Base-by-base conservation (phyloP, 2,888 invertebrate species). In the Rhopalosiphum nymphaeae region DNA sequence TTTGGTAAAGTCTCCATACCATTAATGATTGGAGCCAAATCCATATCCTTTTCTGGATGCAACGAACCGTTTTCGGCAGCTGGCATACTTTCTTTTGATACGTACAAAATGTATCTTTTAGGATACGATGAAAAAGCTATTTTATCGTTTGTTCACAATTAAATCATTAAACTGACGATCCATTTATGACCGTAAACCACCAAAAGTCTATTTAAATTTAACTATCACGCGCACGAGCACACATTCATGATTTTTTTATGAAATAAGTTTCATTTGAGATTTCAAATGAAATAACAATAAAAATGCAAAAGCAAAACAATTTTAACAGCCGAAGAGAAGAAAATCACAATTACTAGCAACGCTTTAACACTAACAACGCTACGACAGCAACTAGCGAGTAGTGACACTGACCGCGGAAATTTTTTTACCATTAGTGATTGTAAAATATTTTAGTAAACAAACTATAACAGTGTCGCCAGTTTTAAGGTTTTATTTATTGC, bases 1-100 rank as follows among this genome's bases (percentile, higher is more conserved):
- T 94, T 94, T 7, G 93, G 93, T 91, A 94, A 42, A 21, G 93
- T 97, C 96, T 97, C 97, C 95, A 96, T 97, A 95, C 97, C 97
- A 95, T 97, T 97, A 95, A 97, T 97, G 94, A 97, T 96, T 94
- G 97, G 97, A 94, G 97, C 97, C 95, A 96, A 96, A 95, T 96
- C 96, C 44, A 94, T 88, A 42, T 95, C 95, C 86, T 95, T 95
- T 86, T 95, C 95, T 85, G 95, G 94, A 26, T 95, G 94, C 42
- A 88, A 67, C 61, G 95, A 95, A 36, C 95, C 95, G 67, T 94
- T 94, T 94, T 95, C 95, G 42, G 95, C 95, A 21, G 95, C 95
- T 86, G 95, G 95, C 95, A 95, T 95, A 56, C 88, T 61, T 26
- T 1, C 0, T 29, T 49, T 94, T n/a, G 86, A 90, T 86, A 5